phyloP scores from a whole-genome alignment of 2,888 invertebrate species.

The Leptopilina syphax region DNA sequence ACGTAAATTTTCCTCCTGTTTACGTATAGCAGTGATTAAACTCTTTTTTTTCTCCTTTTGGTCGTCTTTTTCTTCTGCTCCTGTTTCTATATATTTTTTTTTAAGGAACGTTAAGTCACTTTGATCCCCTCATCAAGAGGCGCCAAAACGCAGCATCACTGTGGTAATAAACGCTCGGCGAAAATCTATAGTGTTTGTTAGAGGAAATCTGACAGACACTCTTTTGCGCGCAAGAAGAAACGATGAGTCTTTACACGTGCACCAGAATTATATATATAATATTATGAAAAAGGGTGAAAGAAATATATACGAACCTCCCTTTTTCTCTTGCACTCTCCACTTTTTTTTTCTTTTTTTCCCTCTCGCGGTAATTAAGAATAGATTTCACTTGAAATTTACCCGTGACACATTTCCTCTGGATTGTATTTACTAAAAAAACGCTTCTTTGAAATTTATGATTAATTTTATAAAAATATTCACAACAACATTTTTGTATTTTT shows the following conservation, averaged over 20 bases:
- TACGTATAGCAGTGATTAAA: constrained; percentile 13
- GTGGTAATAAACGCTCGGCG: constrained; percentile 25
- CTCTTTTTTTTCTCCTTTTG: constrained; percentile 12
- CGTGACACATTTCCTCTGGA: background rate
- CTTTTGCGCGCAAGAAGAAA: constrained; percentile 7
- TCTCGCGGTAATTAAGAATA: constrained; percentile 24
- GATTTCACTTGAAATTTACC: constrained; percentile 18
- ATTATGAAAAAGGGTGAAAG: constrained; percentile 34
- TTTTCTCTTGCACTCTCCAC: background rate
- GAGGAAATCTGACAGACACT: constrained; percentile 37
- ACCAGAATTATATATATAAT: background rate
- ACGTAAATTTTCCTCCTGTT: constrained; percentile 14
- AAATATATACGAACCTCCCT: constrained; percentile 11
- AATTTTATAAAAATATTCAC: background rate
- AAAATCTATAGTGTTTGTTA: constrained; percentile 34
- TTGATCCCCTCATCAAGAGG: constrained; percentile 22
- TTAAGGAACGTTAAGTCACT: background rate
- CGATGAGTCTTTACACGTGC: constrained; percentile 30
- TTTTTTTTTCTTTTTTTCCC: too few species aligned
- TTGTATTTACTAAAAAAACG: background rate
- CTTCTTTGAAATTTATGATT: background rate
- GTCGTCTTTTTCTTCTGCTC: background rate
- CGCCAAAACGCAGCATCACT: constrained; percentile 22
- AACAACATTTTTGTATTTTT: too few species aligned
- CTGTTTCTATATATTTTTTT: background rate